phyloP scores from a whole-genome alignment of 2,113 vertebrate species.

The Chaetodon auriga region DNA sequence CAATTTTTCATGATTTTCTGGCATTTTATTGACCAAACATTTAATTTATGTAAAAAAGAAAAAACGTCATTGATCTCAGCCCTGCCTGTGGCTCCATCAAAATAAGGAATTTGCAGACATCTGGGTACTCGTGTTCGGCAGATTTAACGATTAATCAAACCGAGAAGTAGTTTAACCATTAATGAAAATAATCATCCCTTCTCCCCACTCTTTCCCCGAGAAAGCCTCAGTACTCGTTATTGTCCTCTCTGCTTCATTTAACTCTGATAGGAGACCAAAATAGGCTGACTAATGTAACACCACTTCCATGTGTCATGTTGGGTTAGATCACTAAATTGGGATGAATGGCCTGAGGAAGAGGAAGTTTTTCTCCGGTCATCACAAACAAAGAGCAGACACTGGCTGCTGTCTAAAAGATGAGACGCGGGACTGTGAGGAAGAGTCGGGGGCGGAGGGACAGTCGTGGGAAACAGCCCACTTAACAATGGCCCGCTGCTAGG shows the following conservation, averaged over 20 bases:
- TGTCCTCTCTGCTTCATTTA: constrained; percentile 19
- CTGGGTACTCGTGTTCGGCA: background rate
- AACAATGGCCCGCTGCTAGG: constrained; percentile 74
- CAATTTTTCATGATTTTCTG: too few relatives aligned
- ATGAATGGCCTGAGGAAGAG: constrained; percentile 54
- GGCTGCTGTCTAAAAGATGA: constrained; percentile 55
- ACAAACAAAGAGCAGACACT: constrained; percentile 49
- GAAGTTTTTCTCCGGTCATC: constrained; percentile 58
- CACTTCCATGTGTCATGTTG: constrained; percentile 54
- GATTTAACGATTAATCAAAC: background rate
- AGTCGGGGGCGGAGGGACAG: constrained; percentile 17
- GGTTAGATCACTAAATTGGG: constrained; percentile 49
- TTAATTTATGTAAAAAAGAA: background rate
- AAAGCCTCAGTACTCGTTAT: background rate
- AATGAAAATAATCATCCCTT: background rate
- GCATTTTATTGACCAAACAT: background rate
- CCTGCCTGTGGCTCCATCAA: background rate
- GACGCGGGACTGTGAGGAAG: constrained; percentile 38
- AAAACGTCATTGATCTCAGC: background rate
- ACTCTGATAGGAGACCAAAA: constrained; percentile 23
- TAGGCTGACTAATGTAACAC: constrained; percentile 36
- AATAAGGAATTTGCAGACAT: background rate
- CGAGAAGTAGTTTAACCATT: background rate
- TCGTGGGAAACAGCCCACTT: constrained; percentile 76
- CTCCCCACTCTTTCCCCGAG: background rate